phyloP scores from a whole-genome alignment of 2,797 vertebrate species.

The Gallinago nigripennis region DNA sequence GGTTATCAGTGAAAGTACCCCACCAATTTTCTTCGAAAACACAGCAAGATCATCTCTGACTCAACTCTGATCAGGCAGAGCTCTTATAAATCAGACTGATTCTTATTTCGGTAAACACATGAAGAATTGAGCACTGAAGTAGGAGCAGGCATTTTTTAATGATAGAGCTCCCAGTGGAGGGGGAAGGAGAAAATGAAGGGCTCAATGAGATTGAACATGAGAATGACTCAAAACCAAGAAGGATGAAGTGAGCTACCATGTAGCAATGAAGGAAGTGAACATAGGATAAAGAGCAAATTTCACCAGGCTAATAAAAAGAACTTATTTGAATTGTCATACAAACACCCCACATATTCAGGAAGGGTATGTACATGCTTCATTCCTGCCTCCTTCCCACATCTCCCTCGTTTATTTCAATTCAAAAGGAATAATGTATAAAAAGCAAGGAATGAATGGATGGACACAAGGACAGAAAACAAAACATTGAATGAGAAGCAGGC shows the following conservation, averaged over 20 bases:
- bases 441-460: neutral
- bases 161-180: neutral
- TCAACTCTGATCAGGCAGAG: neutral
- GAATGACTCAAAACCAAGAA: neutral
- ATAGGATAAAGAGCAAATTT: neutral
- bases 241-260: fast-evolving
- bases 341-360: neutral
- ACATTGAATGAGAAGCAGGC: neutral
- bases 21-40: neutral
- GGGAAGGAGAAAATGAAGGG: neutral
- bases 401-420: neutral
- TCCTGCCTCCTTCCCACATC: neutral
- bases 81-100: neutral
- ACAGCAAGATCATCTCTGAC: neutral
- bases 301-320: neutral
- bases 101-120: neutral
- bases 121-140: neutral
- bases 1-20: neutral
- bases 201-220: neutral
- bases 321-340: neutral
- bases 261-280: neutral
- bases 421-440: neutral
- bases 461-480: neutral
- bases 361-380: neutral
- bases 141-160: neutral